A percentile compares a stretch with the other conserved stretches of the same genome.
Conservation (phyloP, 2,113 vertebrate species). For the Lichenostomus cassidix region DNA sequence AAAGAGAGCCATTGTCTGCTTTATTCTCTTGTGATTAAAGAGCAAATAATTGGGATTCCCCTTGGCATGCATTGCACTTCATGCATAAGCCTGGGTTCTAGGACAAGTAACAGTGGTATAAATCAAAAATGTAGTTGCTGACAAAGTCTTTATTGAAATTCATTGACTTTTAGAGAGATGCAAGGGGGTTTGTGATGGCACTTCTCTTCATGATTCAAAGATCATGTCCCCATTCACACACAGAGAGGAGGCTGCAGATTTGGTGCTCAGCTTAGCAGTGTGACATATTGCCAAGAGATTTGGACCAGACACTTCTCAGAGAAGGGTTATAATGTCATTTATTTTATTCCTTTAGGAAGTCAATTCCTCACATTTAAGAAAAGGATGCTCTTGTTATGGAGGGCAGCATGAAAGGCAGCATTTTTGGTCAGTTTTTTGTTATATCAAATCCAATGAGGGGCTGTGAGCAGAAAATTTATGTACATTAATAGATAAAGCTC, state of each 20-base stretch:
- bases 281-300: background rate
- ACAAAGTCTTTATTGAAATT: background rate
- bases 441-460: background rate
- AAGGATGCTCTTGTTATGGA: background rate
- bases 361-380: background rate
- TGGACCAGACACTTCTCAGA: background rate
- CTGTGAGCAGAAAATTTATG: background rate
- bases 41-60: background rate
- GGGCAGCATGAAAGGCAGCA: background rate
- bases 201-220: background rate
- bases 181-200: background rate
- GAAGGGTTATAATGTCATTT: background rate
- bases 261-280: background rate
- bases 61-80: background rate
- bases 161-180: background rate
- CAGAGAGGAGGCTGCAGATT: background rate
- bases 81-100: background rate
- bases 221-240: background rate
- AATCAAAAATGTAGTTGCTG: background rate
- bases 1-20: background rate
- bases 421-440: conserved; percentile 11
- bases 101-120: background rate
- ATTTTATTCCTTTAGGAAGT: background rate
- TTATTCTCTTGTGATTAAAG: background rate
- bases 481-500: background rate